Evolutionary conservation across 2,888 invertebrate genomes (phyloP), one percentile per base, ranked within the genome.

Genomic region (Microctonus brassicae): DNA sequence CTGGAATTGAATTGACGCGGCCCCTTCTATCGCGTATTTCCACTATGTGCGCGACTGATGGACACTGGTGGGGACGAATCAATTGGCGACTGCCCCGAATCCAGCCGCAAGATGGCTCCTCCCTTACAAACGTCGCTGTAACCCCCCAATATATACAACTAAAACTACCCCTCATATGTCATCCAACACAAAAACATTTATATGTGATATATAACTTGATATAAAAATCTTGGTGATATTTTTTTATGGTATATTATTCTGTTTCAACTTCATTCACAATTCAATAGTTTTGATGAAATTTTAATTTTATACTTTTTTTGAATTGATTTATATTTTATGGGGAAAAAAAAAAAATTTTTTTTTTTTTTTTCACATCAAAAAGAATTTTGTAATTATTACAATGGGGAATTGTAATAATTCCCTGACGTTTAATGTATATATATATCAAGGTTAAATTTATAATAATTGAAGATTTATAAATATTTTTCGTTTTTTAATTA

Each of bases 31-130:
- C 55, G 60, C 65, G 42, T 67, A 57, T 66, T 72, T 58, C 73
- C 69, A 70, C 72, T 61, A 7, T 47, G n/a, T 52, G 61, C 26
- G 20, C 58, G 22, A 34, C 17, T 58, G 33, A 33, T 29, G n/a
- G 17, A 17, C n/a, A 47, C 61, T 73, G 81, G 86, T 80, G 85
- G 86, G 85, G 82, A 80, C 81, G 85, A 87, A 87, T 87, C 87
- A 87, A 87, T 87, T 87, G 87, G 80, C 82, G 81, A 79, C 81
- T 83, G 78, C 81, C 83, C 83, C 80, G 80, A 84, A 83, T 82
- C 78, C 81, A 80, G 84, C 86, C 85, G 83, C 87, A 87, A 87
- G 87, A 87, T 87, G 87, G 87, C 87, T 87, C 87, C 87, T 85
- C 84, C 85, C 83, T 81, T 76, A 81, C 81, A 81, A 47, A 47